A percentile compares a stretch with the other conserved stretches of the same genome.
phyloP scores from a whole-genome alignment of 2,797 vertebrate species.

The Protosalanx chinensis region DNA sequence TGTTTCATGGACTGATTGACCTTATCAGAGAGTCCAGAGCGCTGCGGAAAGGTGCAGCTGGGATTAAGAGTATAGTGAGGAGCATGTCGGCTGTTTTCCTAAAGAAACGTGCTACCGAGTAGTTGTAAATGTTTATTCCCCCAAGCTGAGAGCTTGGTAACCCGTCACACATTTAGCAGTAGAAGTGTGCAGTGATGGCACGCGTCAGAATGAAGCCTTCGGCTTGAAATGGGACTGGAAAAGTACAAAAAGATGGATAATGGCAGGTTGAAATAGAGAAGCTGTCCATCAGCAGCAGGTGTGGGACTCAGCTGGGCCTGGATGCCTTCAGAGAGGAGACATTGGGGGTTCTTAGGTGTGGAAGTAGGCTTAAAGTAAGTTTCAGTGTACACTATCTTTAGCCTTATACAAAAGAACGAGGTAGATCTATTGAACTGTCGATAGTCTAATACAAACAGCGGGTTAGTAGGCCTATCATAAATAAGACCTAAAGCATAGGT shows the following conservation, averaged over 20 bases:
- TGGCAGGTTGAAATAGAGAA: not conserved
- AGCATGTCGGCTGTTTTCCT: conserved; percentile 77
- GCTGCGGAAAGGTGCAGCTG: conserved; percentile 56
- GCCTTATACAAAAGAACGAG: too few relatives aligned
- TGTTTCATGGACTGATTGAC: conserved; percentile 74
- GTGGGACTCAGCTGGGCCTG: not conserved
- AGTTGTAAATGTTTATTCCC: conserved; percentile 17
- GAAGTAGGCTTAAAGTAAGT: not conserved
- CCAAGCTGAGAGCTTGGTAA: not conserved
- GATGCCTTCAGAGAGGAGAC: not conserved
- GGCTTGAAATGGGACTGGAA: not conserved
- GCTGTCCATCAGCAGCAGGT: not conserved
- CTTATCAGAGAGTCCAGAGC: conserved; percentile 64
- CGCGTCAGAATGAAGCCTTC: not conserved
- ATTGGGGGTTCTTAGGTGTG: not conserved
- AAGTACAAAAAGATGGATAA: not conserved
- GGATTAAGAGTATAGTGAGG: conserved; percentile 72
- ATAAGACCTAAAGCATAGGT: not conserved
- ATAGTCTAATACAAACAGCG: not conserved
- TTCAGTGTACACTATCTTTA: too few relatives aligned
- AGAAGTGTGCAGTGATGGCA: not conserved
- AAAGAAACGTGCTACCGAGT: conserved; percentile 67
- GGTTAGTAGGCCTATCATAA: not conserved
- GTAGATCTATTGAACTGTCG: not conserved
- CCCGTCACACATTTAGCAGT: too few relatives aligned